These are phyloP conservation scores for Dendrolimus pini DNA, from an alignment of 2,888 invertebrate genomes.

Conservation along the genomic window DNA sequence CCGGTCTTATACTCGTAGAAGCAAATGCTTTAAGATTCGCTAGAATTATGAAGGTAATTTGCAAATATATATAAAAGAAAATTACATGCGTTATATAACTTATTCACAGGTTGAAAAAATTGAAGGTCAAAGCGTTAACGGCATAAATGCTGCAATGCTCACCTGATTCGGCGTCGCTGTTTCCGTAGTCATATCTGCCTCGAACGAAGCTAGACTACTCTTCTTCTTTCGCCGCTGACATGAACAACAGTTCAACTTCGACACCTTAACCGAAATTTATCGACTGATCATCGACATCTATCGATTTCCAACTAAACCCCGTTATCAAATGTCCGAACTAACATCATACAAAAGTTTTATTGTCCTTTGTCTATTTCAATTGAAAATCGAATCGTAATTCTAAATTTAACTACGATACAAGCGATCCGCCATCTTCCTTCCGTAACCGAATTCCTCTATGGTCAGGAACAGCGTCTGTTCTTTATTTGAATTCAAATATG, in stretches of 20 bases:
- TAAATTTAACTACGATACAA: conserved; percentile 30
- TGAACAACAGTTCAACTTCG: conserved; percentile 57
- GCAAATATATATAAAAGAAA: too few species aligned
- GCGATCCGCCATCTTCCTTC: conserved; percentile 59
- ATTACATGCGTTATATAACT: neutral
- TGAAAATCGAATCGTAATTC: conserved; percentile 22
- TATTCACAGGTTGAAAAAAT: neutral
- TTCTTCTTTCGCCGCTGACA: conserved; percentile 59
- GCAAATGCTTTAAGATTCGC: too few species aligned
- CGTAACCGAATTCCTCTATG: conserved; percentile 27
- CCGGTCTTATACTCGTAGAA: too few species aligned
- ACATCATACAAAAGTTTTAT: conserved; percentile 24
- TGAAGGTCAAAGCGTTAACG: neutral
- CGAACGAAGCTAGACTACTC: conserved; percentile 53
- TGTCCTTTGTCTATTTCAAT: conserved; percentile 7
- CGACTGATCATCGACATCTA: neutral
- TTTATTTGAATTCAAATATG: conserved; percentile 11
- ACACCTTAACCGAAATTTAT: conserved; percentile 35
- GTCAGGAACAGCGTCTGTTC: conserved; percentile 12
- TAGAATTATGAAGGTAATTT: too few species aligned
- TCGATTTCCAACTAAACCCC: conserved; percentile 3
- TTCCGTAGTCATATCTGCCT: conserved; percentile 69
- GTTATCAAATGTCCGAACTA: conserved; percentile 36
- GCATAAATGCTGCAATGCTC: conserved; percentile 12
- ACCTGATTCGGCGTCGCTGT: conserved; percentile 73